Conservation (phyloP, 2,797 vertebrate species). For the Catostomus latipinnis region DNA sequence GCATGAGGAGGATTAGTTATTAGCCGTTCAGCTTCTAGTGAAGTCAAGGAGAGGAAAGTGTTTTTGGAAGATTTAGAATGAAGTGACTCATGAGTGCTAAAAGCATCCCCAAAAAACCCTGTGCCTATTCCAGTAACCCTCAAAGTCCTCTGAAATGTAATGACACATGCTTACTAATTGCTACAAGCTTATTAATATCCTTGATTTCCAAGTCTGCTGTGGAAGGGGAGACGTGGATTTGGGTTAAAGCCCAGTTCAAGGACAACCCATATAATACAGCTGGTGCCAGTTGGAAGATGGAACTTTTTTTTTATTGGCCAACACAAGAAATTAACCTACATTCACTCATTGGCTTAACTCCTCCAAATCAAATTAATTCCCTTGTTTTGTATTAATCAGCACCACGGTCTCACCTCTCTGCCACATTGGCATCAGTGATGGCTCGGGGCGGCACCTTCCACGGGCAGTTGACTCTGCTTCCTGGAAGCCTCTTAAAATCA, state of each 20-base stretch:
- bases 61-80: background rate
- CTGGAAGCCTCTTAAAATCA: slow-evolving; percentile 95
- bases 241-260: slow-evolving; percentile 19
- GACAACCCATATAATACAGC: slow-evolving; percentile 8
- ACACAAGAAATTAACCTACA: slow-evolving; percentile 31
- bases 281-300: slow-evolving; percentile 9
- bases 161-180: slow-evolving; percentile 27
- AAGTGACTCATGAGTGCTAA: slow-evolving; percentile 10
- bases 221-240: background rate
- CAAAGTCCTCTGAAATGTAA: slow-evolving; percentile 10
- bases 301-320: slow-evolving; percentile 15
- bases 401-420: slow-evolving; percentile 81
- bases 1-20: too few relatives aligned
- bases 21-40: background rate
- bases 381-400: background rate
- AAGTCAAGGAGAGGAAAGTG: background rate
- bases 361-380: background rate
- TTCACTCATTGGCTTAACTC: background rate
- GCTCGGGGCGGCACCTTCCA: slow-evolving; percentile 95
- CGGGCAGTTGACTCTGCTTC: slow-evolving; percentile 94
- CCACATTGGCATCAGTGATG: slow-evolving; percentile 88
- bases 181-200: slow-evolving; percentile 25
- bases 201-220: background rate
- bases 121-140: slow-evolving; percentile 17
- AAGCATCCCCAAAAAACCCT: slow-evolving; percentile 15